Percentiles rank a stretch among this genome's conserved stretches.
phyloP scores from a whole-genome alignment of 2,888 invertebrate genomes.

The Eupsilia transversa region DNA sequence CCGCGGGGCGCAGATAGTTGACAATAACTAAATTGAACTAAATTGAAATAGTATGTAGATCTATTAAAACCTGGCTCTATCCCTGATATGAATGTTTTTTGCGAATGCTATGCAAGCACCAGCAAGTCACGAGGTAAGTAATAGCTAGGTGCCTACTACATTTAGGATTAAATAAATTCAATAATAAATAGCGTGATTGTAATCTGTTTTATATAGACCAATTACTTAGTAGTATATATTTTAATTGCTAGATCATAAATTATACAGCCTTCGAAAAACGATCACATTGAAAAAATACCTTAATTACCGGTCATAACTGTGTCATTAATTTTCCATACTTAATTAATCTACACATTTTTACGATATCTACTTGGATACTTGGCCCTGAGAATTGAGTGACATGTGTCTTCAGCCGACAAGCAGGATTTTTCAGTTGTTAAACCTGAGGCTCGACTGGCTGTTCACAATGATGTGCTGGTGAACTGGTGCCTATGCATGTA shows the following conservation, averaged over 20 bases:
- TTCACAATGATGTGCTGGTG: not conserved
- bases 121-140: not conserved
- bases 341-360: not conserved
- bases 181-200: not conserved
- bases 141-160: not conserved
- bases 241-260: not conserved
- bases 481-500: not conserved
- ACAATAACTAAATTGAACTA: not conserved
- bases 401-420: not conserved
- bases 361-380: not conserved
- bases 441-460: not conserved
- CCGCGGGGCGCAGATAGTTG: too few relatives aligned
- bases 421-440: not conserved
- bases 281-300: not conserved
- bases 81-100: not conserved
- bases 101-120: not conserved
- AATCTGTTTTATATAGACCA: not conserved
- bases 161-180: not conserved
- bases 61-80: not conserved
- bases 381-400: too few relatives aligned
- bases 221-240: not conserved
- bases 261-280: not conserved
- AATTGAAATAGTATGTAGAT: not conserved
- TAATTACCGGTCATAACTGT: not conserved
- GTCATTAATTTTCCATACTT: not conserved